Conservation (phyloP, 2,113 vertebrate species). For the Malurus elegans region DNA sequence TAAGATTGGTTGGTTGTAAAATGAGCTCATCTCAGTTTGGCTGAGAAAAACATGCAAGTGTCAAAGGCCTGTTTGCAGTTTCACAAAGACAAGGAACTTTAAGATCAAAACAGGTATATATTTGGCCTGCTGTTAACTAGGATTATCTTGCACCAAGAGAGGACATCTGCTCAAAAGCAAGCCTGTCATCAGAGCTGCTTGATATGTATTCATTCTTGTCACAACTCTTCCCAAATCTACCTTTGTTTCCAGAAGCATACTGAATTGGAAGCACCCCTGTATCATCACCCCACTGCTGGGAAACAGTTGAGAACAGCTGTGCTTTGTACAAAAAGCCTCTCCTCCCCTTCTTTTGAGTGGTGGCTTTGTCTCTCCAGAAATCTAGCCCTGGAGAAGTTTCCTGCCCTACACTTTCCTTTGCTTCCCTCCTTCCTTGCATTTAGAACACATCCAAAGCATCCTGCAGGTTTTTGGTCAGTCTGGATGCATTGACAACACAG, state of each 20-base stretch:
- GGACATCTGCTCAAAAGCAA: background rate
- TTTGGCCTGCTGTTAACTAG: background rate
- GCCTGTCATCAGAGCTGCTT: background rate
- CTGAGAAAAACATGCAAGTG: background rate
- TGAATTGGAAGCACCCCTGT: background rate
- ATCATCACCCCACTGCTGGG: background rate
- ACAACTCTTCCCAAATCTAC: background rate
- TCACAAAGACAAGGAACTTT: background rate
- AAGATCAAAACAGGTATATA: background rate
- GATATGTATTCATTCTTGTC: background rate
- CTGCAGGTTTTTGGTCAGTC: background rate
- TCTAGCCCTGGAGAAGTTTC: background rate
- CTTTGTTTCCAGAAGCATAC: background rate
- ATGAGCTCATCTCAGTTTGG: background rate
- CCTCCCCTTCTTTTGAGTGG: background rate
- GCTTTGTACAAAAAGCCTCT: background rate
- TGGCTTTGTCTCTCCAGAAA: background rate
- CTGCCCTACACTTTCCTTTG: background rate
- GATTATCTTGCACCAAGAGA: background rate
- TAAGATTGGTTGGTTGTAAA: background rate
- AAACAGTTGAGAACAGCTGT: background rate
- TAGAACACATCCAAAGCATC: background rate
- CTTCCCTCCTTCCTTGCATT: background rate
- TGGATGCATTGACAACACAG: background rate
- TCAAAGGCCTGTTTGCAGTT: background rate